A percentile compares a stretch with the other conserved stretches of the same genome.
phyloP scores from a whole-genome alignment of 1,140 invertebrate species.

The Meloidogyne floridensis region DNA sequence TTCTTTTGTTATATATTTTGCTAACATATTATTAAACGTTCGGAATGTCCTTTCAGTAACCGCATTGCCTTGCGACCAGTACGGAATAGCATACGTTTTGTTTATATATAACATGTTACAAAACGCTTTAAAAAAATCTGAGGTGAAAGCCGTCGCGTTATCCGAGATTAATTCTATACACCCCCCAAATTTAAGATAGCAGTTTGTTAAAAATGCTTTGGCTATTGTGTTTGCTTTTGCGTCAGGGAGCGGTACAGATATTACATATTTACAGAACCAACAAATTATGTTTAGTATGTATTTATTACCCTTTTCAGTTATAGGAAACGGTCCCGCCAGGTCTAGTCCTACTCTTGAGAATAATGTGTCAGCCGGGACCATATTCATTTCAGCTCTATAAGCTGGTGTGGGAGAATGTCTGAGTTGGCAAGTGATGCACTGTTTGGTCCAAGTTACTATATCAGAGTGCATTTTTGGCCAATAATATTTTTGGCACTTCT shows the following conservation, averaged over 20 bases:
- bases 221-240: constrained; percentile 21
- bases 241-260: constrained; percentile 26
- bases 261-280: constrained; percentile 28
- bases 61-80: constrained; percentile 11
- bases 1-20: neutral
- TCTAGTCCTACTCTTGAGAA: constrained; percentile 17
- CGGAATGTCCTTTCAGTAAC: constrained; percentile 19
- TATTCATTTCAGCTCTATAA: neutral
- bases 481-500: constrained; percentile 17
- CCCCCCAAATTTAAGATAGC: constrained; percentile 16
- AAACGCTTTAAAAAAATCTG: constrained; percentile 2
- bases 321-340: constrained; percentile 21
- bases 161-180: constrained; percentile 19
- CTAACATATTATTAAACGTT: constrained; percentile 13
- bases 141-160: constrained; percentile 10
- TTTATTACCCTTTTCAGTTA: constrained; percentile 17
- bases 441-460: neutral
- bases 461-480: constrained; percentile 10
- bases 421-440: constrained; percentile 23
- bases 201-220: constrained; percentile 17
- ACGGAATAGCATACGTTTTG: constrained; percentile 11
- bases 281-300: constrained; percentile 29
- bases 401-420: constrained; percentile 13
- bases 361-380: constrained; percentile 1
- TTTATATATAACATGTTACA: constrained; percentile 13